These are phyloP conservation scores for Augiades crinisus DNA, from an alignment of 2,888 invertebrate species.

Conservation along the genomic window DNA sequence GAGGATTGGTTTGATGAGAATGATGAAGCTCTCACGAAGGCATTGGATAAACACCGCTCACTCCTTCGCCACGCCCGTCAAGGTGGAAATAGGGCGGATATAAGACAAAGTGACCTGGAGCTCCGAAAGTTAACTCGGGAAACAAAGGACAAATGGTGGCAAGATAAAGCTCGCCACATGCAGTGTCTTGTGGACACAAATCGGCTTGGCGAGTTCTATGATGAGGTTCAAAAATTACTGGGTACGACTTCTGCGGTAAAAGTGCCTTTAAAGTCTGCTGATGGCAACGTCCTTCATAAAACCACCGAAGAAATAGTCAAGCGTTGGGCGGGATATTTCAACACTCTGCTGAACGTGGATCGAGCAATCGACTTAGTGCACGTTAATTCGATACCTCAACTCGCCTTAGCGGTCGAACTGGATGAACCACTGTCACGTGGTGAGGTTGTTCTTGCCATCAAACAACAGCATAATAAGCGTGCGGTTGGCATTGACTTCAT, in stretches of 20 bases:
- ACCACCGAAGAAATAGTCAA: neutral
- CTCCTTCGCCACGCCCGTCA: neutral
- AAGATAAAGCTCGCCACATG: constrained; percentile 21
- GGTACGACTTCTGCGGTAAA: neutral
- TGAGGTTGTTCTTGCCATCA: neutral
- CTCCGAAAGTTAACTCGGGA: constrained; percentile 13
- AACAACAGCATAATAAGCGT: neutral
- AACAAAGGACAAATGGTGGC: constrained; percentile 29
- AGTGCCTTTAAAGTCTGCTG: constrained; percentile 1
- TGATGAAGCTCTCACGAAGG: constrained; percentile 5
- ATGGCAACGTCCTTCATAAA: neutral
- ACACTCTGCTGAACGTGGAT: neutral
- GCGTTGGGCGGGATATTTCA: neutral
- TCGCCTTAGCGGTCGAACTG: neutral
- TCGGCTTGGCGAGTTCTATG: constrained; percentile 27
- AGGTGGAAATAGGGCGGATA: neutral
- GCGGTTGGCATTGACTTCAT: neutral
- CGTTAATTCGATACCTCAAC: neutral
- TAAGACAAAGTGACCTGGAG: neutral
- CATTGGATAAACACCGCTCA: constrained; percentile 2
- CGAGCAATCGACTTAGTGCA: neutral
- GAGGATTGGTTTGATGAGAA: constrained; percentile 29
- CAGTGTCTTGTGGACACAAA: constrained; percentile 27
- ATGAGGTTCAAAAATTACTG: constrained; percentile 17
- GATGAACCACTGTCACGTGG: neutral